Base-by-base conservation (phyloP, 37 sponge, comb jelly and placozoan genomes). In the Agelas oroides region DNA sequence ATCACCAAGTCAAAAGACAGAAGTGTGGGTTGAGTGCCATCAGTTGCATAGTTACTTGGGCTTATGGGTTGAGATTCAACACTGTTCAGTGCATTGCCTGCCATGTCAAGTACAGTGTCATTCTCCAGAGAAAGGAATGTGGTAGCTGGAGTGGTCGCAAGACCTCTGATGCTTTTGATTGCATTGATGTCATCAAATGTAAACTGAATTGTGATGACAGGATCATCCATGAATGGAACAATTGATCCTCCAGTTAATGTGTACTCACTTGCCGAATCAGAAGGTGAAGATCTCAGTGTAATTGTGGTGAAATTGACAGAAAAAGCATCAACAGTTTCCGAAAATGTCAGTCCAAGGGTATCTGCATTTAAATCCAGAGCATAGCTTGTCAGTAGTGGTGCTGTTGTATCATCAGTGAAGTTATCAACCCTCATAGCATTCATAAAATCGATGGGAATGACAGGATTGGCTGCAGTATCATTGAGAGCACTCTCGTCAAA, bases 1-100 rank as follows among this genome's bases (percentile, higher is more conserved):
- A 96, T 96, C 16, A 84, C 39, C 23, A 96, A 70, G 61, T 96
- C 94, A 94, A 96, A 93, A 8, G 81, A 65, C 0, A 81, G 56
- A 33, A 96, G 84, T 11, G 28, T 63, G 64, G 97, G 97, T 63
- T 31, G 23, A 31, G 91, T 93, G 30, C 17, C 37, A 54, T 96
- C 97, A 34, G 35, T 27, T 62, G 61, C 76, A 59, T 62, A 85
- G n/a, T 57, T 17, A 5, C 76, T 40, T 19, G 54, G 58, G 3
- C 8, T 32, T 8, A 71, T 36, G 0, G 60, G 70, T 19, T 28
- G 30, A 58, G 58, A 23, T 12, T 11, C 39, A 19, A 84, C 73
- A 25, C 72, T 78, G 23, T 61, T 52, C 11, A 93, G 19, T 6
- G 6, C 41, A 60, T 94, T 94, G 19, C 74, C 87, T 68, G 82